These are phyloP conservation scores for Ligdia adustata DNA, from an alignment of 2,888 invertebrate species.

Conservation along the genomic window DNA sequence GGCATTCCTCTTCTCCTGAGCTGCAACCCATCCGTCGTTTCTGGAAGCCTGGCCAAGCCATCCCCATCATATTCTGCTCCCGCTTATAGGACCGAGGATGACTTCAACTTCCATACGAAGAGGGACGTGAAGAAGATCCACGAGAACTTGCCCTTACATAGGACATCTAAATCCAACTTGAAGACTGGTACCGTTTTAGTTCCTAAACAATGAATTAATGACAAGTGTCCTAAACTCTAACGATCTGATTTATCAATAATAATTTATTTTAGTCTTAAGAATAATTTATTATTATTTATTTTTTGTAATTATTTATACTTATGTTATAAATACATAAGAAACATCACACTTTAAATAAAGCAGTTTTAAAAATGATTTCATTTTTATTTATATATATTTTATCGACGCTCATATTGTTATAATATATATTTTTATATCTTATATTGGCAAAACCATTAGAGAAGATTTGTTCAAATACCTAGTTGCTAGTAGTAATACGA, in stretches of 20 bases:
- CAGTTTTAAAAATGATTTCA: slow-evolving; percentile 29
- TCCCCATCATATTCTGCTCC: slow-evolving; percentile 52
- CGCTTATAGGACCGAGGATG: slow-evolving; percentile 61
- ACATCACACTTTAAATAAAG: slow-evolving; percentile 45
- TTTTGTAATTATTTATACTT: slow-evolving; percentile 22
- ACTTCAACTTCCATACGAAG: slow-evolving; percentile 61
- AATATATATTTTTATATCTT: no score
- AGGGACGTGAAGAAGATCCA: slow-evolving; percentile 55
- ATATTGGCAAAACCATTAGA: no score
- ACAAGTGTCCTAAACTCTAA: background rate
- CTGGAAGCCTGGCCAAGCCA: slow-evolving; percentile 64
- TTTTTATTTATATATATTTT: no score
- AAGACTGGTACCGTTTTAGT: slow-evolving; percentile 36
- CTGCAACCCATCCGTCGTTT: slow-evolving; percentile 70
- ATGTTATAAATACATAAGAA: slow-evolving; percentile 23
- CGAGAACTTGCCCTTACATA: slow-evolving; percentile 33
- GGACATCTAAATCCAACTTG: slow-evolving; percentile 35
- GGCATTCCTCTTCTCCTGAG: slow-evolving; percentile 72
- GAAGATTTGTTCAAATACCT: no score
- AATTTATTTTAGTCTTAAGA: slow-evolving; percentile 21
- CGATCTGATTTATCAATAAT: slow-evolving; percentile 10
- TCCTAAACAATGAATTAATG: slow-evolving; percentile 32
- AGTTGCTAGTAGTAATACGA: no score
- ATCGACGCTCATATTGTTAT: no score
- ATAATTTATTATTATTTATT: slow-evolving; percentile 31